Base-by-base conservation (phyloP, 2,113 vertebrate species). In the Brachyhypopomus occidentalis region DNA sequence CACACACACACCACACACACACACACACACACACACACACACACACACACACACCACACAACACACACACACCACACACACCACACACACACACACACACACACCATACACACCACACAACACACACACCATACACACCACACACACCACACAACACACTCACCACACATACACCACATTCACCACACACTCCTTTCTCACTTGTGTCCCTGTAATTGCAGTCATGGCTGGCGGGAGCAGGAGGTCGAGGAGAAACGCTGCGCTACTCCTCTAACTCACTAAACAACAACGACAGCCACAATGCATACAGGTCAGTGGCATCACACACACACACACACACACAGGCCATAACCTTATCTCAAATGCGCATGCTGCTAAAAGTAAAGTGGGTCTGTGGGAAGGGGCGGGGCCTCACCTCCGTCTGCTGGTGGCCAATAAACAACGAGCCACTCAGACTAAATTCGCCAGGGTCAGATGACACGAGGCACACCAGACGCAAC, bases 151-250 rank as follows among this genome's bases (percentile, higher is more conserved):
- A 16, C 20, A 72, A n/a, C n/a, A n/a, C n/a, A n/a, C n/a, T n/a
- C n/a, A n/a, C n/a, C 36, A 20, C 0, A 56, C 22, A 0, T 4
- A 11, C 17, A 8, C 30, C 58, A 14, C 11, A 48, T n/a, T n/a
- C n/a, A n/a, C n/a, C 0, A 56, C 22, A 0, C 9, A 11, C 17
- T 4, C 30, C 66, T 41, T 12, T 38, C 22, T 14, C 55, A 12
- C 48, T 45, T 81, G 11, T 59, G 22, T 70, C 11, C 55, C 48
- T 71, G n/a, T 74, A 41, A 34, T 16, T 71, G 16, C 69, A 97
- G 96, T 89, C 88, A 0, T 97, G 95, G 95, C 88, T 96, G 59
- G 85, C 91, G 0, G 95, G 95, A 82, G 96, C 96, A 0, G 95
- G 95, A 52, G 94, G 89, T 58, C 91, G 95, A 19, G 94, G 94